Evolutionary conservation across 2,888 invertebrate genomes (phyloP).

Genomic region (Habroteleia sp.): DNA sequence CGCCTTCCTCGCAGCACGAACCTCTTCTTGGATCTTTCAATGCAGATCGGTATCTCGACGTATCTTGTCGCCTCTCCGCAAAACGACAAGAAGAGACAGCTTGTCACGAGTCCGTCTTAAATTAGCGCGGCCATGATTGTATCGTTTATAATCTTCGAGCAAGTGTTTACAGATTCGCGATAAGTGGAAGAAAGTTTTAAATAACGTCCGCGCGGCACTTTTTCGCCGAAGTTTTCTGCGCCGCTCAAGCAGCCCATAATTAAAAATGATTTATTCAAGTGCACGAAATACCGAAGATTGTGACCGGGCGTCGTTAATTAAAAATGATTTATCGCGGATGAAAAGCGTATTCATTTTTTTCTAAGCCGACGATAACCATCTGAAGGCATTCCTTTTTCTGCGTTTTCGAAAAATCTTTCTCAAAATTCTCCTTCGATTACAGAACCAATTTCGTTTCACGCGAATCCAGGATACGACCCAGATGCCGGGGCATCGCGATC

Average conservation of each 20-base stretch:
- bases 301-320: constrained; percentile 21
- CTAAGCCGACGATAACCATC: constrained; percentile 21
- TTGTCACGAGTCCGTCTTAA: constrained; percentile 58
- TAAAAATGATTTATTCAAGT: constrained; percentile 40
- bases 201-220: constrained; percentile 21
- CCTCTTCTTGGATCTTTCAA: constrained; percentile 50
- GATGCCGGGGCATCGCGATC: constrained; percentile 72
- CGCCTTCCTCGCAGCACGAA: constrained; percentile 24
- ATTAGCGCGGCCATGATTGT: constrained; percentile 50
- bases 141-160: constrained; percentile 59
- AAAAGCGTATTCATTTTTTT: constrained; percentile 10
- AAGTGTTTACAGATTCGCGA: constrained; percentile 60
- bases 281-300: constrained; percentile 6
- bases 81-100: constrained; percentile 59
- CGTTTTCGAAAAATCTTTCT: constrained; percentile 7
- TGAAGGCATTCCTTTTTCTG: constrained; percentile 9
- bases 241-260: constrained; percentile 13
- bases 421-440: constrained; percentile 2
- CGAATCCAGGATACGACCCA: constrained; percentile 76
- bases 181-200: constrained; percentile 55
- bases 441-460: constrained; percentile 1
- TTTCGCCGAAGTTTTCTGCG: constrained; percentile 12
- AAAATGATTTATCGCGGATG: constrained; percentile 31
- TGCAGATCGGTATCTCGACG: constrained; percentile 60
- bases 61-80: constrained; percentile 49